Conservation (phyloP, 2,113 vertebrate species). For the Phasianus colchicus region DNA sequence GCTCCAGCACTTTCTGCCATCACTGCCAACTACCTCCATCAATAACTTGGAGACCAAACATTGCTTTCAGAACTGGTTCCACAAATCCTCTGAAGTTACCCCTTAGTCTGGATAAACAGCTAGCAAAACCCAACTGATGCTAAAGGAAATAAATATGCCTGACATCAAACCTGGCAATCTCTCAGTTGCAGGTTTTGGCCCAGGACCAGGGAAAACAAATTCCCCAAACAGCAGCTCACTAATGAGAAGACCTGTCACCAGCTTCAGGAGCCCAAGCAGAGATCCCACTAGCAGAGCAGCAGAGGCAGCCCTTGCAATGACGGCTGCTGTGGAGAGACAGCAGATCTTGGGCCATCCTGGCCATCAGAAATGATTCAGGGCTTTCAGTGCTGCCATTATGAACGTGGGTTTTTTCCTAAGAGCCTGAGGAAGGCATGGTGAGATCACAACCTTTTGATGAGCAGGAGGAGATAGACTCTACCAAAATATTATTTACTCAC, state of each 20-base stretch:
- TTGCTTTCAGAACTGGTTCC: background rate
- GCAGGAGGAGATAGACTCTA: background rate
- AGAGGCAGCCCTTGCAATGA: background rate
- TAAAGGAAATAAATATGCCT: constrained; percentile 51
- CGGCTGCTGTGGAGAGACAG: background rate
- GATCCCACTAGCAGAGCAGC: background rate
- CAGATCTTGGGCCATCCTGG: background rate
- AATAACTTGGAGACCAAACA: constrained; percentile 18
- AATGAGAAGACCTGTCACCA: constrained; percentile 21
- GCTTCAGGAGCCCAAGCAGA: background rate
- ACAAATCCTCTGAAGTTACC: constrained; percentile 27
- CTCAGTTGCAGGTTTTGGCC: constrained; percentile 45
- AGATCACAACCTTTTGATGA: background rate
- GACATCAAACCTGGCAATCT: constrained; percentile 33
- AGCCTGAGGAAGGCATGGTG: background rate
- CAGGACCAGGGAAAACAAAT: constrained; percentile 48
- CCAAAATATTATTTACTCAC: background rate
- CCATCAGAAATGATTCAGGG: background rate
- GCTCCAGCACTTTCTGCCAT: constrained; percentile 16
- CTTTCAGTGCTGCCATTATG: background rate
- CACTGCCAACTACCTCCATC: constrained; percentile 10
- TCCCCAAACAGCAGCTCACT: constrained; percentile 3
- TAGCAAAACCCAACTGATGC: background rate
- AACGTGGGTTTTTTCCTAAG: background rate
- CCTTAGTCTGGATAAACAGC: constrained; percentile 25